Conservation (phyloP, 2,888 invertebrate species). For the Drosophila mimica region DNA sequence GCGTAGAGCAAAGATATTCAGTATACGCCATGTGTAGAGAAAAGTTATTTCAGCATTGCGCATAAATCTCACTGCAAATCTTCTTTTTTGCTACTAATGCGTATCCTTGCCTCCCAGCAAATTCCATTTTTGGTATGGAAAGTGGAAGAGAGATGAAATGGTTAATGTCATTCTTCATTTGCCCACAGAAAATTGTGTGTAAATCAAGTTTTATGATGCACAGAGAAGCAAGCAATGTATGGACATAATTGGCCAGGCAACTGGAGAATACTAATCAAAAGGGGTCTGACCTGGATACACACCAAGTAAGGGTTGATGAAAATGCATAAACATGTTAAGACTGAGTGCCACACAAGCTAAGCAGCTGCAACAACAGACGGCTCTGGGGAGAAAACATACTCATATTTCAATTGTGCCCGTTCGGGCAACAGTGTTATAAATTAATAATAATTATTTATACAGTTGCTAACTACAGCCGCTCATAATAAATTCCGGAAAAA, state of each 20-base stretch:
- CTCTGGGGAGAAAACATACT: slow-evolving; percentile 17
- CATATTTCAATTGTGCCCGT: slow-evolving; percentile 55
- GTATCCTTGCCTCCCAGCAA: background rate
- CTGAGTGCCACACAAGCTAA: background rate
- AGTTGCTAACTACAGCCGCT: slow-evolving; percentile 56
- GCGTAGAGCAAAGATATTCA: background rate
- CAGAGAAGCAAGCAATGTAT: slow-evolving; percentile 28
- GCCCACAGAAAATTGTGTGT: slow-evolving; percentile 41
- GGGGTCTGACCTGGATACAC: slow-evolving; percentile 22
- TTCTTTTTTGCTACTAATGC: background rate
- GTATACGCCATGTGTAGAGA: slow-evolving; percentile 7
- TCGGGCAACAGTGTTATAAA: slow-evolving; percentile 64
- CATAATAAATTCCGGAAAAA: slow-evolving; percentile 71
- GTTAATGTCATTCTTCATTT: slow-evolving; percentile 40
- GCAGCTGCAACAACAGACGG: slow-evolving; percentile 4
- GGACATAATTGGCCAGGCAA: slow-evolving; percentile 30
- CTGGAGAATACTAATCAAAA: slow-evolving; percentile 46
- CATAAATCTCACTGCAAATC: background rate
- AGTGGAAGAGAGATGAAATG: slow-evolving; percentile 16
- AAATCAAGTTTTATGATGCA: slow-evolving; percentile 45
- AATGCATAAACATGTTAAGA: slow-evolving; percentile 28
- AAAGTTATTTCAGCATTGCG: background rate
- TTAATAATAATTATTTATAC: slow-evolving; percentile 78
- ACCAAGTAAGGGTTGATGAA: background rate
- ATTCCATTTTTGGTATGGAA: background rate